Conservation (phyloP, 2,797 vertebrate species). For the Acrocephalus scirpaceus region DNA sequence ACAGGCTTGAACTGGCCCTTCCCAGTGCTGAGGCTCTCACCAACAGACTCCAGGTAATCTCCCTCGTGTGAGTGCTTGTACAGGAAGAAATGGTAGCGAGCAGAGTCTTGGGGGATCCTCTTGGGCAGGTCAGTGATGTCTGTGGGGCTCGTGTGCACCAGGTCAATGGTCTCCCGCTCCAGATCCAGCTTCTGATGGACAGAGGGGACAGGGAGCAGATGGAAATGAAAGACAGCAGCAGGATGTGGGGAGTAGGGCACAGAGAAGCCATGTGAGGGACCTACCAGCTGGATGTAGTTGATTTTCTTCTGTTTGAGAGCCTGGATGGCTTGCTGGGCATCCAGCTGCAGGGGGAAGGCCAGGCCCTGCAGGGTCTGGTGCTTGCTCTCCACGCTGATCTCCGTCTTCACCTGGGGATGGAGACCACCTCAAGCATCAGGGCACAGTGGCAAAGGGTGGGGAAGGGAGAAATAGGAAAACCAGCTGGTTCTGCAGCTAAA, state of each 20-base stretch:
- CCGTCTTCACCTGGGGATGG: slow-evolving; percentile 87
- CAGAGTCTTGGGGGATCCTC: slow-evolving; percentile 90
- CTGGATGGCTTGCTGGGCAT: slow-evolving; percentile 89
- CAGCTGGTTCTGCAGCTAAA: neutral
- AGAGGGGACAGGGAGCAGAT: neutral
- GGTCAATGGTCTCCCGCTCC: slow-evolving; percentile 91
- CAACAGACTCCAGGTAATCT: slow-evolving; percentile 90
- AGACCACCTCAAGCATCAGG: neutral
- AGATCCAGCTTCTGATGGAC: slow-evolving; percentile 85
- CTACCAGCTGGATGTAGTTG: slow-evolving; percentile 97
- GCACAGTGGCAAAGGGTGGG: neutral
- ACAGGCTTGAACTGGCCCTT: neutral
- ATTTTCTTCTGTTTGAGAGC: slow-evolving; percentile 90
- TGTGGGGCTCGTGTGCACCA: slow-evolving; percentile 94
- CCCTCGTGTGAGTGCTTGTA: slow-evolving; percentile 96
- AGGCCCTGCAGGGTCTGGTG: slow-evolving; percentile 93
- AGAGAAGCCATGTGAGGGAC: neutral
- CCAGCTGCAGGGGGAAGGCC: slow-evolving; percentile 91
- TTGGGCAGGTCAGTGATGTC: slow-evolving; percentile 88
- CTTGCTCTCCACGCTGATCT: slow-evolving; percentile 95
- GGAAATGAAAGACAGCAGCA: neutral
- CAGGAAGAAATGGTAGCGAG: slow-evolving; percentile 96
- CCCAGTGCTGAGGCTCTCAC: slow-evolving; percentile 75
- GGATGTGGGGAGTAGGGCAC: accelerated
- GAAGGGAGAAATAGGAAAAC: neutral